A percentile compares a stretch with the other conserved stretches of the same genome.
phyloP scores from a whole-genome alignment of 2,888 invertebrate species.

The Acanthococcus lagerstroemiae region DNA sequence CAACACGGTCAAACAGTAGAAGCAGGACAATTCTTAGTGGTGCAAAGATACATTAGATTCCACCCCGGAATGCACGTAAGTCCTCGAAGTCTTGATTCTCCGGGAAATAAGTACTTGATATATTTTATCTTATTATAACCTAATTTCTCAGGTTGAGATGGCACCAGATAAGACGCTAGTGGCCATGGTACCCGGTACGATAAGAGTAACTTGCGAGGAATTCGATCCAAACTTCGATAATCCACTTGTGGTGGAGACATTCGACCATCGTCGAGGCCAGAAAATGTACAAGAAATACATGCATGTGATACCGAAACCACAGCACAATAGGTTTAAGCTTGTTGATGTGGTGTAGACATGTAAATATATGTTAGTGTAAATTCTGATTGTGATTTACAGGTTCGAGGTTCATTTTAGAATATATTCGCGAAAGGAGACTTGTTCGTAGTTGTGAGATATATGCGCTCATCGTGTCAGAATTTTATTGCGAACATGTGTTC shows the following conservation, averaged over 20 bases:
- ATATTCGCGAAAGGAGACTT: no score
- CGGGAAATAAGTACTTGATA: no score
- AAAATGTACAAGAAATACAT: conserved; percentile 73
- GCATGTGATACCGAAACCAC: conserved; percentile 66
- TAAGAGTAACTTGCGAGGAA: conserved; percentile 71
- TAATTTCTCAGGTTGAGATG: conserved; percentile 59
- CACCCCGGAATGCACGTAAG: conserved; percentile 19
- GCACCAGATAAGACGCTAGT: conserved; percentile 67
- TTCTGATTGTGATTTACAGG: no score
- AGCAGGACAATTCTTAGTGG: not conserved
- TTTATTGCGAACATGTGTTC: no score
- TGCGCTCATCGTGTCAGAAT: no score
- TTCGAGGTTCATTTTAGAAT: no score
- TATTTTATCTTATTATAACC: no score
- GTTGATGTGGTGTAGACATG: conserved; percentile 47
- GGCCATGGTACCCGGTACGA: conserved; percentile 68
- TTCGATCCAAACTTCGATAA: conserved; percentile 71
- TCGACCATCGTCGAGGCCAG: conserved; percentile 53
- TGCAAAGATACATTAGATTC: not conserved
- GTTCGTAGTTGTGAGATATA: no score
- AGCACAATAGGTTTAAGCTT: conserved; percentile 67
- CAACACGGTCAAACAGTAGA: not conserved
- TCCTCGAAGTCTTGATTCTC: no score
- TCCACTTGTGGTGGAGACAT: conserved; percentile 57
- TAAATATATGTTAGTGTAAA: not conserved